These are phyloP conservation scores for Colinus virginianus DNA, from an alignment of 2,113 vertebrate genomes.

Conservation along the genomic window DNA sequence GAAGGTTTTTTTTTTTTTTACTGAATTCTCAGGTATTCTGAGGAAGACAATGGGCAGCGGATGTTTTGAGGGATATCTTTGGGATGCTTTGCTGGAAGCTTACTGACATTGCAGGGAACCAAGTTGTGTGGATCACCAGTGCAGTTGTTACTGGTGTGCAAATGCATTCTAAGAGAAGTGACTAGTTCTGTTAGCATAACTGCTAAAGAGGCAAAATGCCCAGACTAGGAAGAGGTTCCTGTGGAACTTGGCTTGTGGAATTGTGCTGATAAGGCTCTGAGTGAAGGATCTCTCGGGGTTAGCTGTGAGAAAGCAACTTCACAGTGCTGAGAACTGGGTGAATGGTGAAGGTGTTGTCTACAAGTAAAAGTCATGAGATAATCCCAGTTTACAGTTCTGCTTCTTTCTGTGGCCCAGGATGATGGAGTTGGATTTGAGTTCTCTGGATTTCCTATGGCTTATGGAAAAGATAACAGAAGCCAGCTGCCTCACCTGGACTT, in stretches of 20 bases:
- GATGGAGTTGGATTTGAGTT: neutral
- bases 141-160: neutral
- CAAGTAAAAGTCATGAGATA: too few species aligned
- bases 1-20: neutral
- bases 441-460: neutral
- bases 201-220: neutral
- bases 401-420: neutral
- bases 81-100: neutral
- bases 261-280: neutral
- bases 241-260: too few species aligned
- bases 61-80: neutral
- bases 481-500: neutral
- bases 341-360: too few species aligned
- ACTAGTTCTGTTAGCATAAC: neutral
- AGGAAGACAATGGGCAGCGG: neutral
- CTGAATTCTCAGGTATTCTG: neutral
- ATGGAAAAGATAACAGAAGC: neutral
- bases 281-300: too few species aligned
- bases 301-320: too few species aligned
- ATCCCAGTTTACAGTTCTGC: too few species aligned
- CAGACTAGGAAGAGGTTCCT: neutral
- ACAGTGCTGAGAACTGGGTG: neutral
- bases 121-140: too few species aligned
- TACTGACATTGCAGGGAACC: neutral
- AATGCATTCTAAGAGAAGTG: neutral